Evolutionary conservation across 2,888 invertebrate species (phyloP), one percentile per base, ranked within the genome.

Genomic region (Ptychoptera albimana): DNA sequence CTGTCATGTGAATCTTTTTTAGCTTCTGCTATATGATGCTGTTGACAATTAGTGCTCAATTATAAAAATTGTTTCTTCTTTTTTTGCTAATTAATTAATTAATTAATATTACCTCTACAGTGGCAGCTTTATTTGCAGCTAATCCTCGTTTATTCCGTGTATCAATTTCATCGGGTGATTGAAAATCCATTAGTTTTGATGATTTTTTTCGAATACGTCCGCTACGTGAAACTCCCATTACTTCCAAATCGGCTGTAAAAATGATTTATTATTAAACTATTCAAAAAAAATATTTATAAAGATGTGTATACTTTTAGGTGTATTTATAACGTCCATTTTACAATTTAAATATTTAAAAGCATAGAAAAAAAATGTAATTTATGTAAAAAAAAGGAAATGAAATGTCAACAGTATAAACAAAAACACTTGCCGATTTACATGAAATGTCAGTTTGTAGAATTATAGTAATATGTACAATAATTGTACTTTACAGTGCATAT

Each of bases 141-240:
- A 23, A 5, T 23, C 23, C 23, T 5, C 23, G 23, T 23, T 23
- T 23, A 23, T 7, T 42, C 45, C 57, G 58, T 35, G 61, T 57
- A 38, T 66, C 86, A 42, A 84, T 77, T 57, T 88, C 91, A 60
- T 92, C 93, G 0, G 85, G 83, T 0, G 87, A 87, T 60, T 88
- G 87, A 67, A 92, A 94, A 63, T 92, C 94, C 66, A 88, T 78
- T 37, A 96, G 70, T 61, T 94, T 92, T 0, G 92, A 91, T 13
- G 92, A 93, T 65, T 93, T 94, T 68, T 94, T 94, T 45, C 93
- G 71, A 1, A 93, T 88, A 46, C 91, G 72, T 15, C 91, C 91
- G 54, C 91, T 89, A 46, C 91, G 74, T 2, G 91, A 91, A 36
- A 89, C 78, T 8, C 88, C 88, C 44, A 84, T 85, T 45, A 86